Evolutionary conservation across 64 coral and sea anemone genomes (phyloP).

Genomic region (Acropora yongei): DNA sequence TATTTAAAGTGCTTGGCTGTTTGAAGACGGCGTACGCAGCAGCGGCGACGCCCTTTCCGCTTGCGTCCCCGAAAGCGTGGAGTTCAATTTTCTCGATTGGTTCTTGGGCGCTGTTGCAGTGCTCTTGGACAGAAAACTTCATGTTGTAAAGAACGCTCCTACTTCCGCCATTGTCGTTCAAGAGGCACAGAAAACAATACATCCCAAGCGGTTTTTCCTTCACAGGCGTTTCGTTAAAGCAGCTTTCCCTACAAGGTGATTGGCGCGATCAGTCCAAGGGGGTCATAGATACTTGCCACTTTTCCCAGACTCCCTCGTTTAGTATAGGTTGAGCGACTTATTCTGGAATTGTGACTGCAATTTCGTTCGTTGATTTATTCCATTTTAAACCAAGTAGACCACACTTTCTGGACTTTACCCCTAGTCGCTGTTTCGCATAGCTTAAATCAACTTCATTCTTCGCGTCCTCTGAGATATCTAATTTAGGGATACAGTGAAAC

Average conservation of each 20-base stretch:
- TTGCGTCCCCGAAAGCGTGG: too few relatives aligned
- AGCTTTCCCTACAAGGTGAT: constrained; percentile 24
- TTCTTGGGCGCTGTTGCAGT: not conserved
- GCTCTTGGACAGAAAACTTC: constrained; percentile 14
- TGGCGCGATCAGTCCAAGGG: constrained; percentile 51
- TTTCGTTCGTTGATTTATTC: constrained; percentile 14
- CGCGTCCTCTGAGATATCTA: constrained; percentile 12
- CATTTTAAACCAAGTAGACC: too few relatives aligned
- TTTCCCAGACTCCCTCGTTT: constrained; percentile 6
- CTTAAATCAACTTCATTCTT: not conserved
- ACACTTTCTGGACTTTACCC: not conserved
- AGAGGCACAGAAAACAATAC: not conserved
- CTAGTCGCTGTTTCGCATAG: constrained; percentile 41
- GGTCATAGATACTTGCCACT: constrained; percentile 34
- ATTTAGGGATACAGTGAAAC: constrained; percentile 41
- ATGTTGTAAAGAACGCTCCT: constrained; percentile 5
- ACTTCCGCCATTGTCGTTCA: constrained; percentile 18
- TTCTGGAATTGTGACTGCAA: constrained; percentile 22
- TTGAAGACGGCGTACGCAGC: constrained; percentile 45
- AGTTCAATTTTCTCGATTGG: constrained; percentile 16
- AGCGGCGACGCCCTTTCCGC: too few relatives aligned
- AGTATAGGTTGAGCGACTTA: constrained; percentile 10
- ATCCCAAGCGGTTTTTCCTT: constrained; percentile 7
- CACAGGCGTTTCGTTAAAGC: constrained; percentile 35
- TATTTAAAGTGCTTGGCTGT: constrained; percentile 14